Conservation (phyloP, 35 echinoderm and acorn worm genomes). For the Holothuria glaberrima region DNA sequence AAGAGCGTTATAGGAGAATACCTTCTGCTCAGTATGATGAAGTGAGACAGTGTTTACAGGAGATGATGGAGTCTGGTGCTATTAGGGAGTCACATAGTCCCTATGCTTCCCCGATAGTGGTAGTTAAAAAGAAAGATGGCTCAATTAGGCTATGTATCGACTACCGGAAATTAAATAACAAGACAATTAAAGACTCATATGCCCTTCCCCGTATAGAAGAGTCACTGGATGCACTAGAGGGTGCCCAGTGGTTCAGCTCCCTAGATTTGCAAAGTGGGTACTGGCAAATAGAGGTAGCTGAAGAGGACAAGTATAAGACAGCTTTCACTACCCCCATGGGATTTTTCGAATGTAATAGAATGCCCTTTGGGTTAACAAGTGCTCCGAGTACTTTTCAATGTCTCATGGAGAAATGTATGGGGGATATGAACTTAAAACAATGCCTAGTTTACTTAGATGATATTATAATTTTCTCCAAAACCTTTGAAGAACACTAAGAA, state of each 20-base stretch:
- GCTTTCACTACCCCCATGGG: constrained; percentile 56
- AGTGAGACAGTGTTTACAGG: constrained; percentile 58
- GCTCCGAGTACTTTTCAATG: constrained; percentile 59
- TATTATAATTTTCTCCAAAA: constrained; percentile 64
- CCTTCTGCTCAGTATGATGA: constrained; percentile 62
- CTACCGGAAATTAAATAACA: constrained; percentile 44
- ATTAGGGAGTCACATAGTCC: constrained; percentile 60
- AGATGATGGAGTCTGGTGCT: constrained; percentile 50
- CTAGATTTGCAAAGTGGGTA: constrained; percentile 59
- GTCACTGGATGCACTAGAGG: constrained; percentile 52
- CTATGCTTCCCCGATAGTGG: constrained; percentile 65
- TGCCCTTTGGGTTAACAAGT: constrained; percentile 63
- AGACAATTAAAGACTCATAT: constrained; percentile 12
- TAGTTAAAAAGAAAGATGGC: constrained; percentile 68
- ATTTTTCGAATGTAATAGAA: constrained; percentile 56
- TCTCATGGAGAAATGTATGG: constrained; percentile 58
- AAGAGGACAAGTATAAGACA: constrained; percentile 51
- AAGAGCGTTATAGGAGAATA: constrained; percentile 48
- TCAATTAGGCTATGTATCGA: constrained; percentile 62
- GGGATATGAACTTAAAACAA: constrained; percentile 38
- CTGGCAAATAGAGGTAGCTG: constrained; percentile 59
- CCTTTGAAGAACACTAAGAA: constrained; percentile 58
- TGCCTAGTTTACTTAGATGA: constrained; percentile 63
- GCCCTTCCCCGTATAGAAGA: constrained; percentile 35
- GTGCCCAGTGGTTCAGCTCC: constrained; percentile 49